Evolutionary conservation across 1,140 invertebrate species (phyloP).

Genomic region (Cotesia typhae): DNA sequence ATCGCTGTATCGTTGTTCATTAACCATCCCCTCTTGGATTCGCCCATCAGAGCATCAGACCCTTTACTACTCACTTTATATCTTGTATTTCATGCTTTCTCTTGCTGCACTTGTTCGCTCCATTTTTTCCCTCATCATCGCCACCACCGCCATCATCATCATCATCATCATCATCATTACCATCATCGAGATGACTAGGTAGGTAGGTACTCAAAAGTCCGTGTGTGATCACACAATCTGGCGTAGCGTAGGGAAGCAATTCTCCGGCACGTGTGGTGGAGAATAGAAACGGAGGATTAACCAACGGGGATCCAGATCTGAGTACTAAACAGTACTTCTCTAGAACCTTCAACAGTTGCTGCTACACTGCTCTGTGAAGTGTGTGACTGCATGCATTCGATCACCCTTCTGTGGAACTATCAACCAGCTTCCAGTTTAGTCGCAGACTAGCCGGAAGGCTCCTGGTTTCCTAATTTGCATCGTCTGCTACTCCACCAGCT

Average conservation of each 20-base stretch:
- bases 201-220: background rate
- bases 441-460: too few species aligned
- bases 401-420: background rate
- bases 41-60: background rate
- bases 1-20: conserved; percentile 37
- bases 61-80: conserved; percentile 1
- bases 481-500: too few species aligned
- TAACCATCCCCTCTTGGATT: conserved; percentile 32
- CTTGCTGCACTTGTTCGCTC: conserved; percentile 22
- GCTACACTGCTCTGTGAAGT: background rate
- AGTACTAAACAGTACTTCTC: conserved; percentile 5
- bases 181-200: background rate
- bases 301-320: background rate
- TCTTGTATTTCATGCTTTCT: background rate
- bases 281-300: conserved; percentile 4
- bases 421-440: too few species aligned
- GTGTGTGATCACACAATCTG: conserved; percentile 1
- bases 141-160: conserved; percentile 23
- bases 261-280: too few species aligned
- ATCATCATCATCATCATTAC: conserved; percentile 20
- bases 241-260: background rate
- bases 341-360: background rate
- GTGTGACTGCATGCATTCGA: too few species aligned
- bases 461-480: too few species aligned
- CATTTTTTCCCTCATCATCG: conserved; percentile 29